Percentiles rank a stretch among this genome's conserved stretches.
These are phyloP conservation scores for Athalia rosae DNA, from an alignment of 2,888 invertebrate species.

Conservation along the genomic window DNA sequence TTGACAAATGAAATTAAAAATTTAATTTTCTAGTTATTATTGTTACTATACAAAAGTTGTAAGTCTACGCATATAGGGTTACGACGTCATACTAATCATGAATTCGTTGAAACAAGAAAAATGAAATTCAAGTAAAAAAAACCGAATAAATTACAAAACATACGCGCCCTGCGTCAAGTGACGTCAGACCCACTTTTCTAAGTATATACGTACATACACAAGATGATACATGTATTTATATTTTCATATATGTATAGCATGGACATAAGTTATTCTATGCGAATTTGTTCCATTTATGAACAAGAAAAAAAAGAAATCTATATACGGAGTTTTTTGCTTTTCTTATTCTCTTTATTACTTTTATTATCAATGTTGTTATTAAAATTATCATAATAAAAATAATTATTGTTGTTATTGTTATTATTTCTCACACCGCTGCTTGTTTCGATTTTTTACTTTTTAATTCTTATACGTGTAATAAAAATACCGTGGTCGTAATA, in stretches of 20 bases:
- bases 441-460: not conserved
- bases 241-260: no score
- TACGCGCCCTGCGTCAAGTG: conserved; percentile 44
- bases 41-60: conserved; percentile 31
- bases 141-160: not conserved
- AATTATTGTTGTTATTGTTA: no score
- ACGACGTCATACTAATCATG: not conserved
- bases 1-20: conserved; percentile 55
- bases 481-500: no score
- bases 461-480: no score
- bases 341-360: no score
- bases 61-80: conserved; percentile 46
- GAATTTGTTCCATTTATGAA: no score
- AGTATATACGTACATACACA: conserved; percentile 61
- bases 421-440: not conserved
- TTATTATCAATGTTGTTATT: no score
- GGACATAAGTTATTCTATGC: no score
- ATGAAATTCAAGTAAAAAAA: no score
- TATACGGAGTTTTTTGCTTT: no score
- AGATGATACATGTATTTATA: conserved; percentile 57
- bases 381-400: no score
- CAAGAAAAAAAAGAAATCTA: no score
- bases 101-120: not conserved
- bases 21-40: conserved; percentile 42
- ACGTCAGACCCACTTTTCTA: conserved; percentile 23